Base-by-base conservation (phyloP, 2,888 invertebrate genomes). In the Creontiades dilutus region DNA sequence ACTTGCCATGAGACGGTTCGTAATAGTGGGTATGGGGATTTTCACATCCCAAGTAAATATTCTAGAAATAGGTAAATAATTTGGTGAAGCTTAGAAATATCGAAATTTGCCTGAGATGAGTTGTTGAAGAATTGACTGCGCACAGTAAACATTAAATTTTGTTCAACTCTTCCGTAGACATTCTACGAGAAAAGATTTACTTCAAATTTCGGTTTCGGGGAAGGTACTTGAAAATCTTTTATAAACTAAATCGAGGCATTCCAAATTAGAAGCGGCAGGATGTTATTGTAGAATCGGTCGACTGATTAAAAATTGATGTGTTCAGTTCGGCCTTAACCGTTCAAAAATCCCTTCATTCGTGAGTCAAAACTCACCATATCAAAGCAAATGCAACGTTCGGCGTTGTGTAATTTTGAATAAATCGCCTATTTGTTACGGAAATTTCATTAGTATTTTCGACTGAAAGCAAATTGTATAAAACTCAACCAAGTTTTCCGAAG, bases 261-360 rank as follows among this genome's bases (percentile, higher is more conserved):
- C 19, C 68, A 68, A 68, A 23, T 23, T 23, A 23, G 61, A 68
- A 23, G 23, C 5, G 68, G 61, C 0, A 19, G 0, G 27, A 61
- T 37, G 7, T 52, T 61, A 61, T n/a, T 23, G 68, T 68, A 27
- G 68, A 68, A 37, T 46, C 86, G 86, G 86, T 86, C 86, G 86
- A 86, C 86, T 86, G 86, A 86, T 86, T 46, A 46, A 47, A 85
- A 82, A 86, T 75, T 46, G 75, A 68, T 86, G 86, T 86, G 86
- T 86, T 86, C 86, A 86, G 86, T 86, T 75, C 86, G 86, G 86
- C 86, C 86, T 86, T 86, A 86, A 46, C 37, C 68, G 61, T 85
- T 61, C 37, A 61, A 86, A 86, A 48, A 37, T 27, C 47, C 13
- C n/a, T 57, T 16, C 14, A 57, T 16, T 68, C 68, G 23, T 27